Evolutionary conservation across 2,113 vertebrate species (phyloP), one percentile per base, ranked within the genome.

Genomic region (Ictalurus furcatus): DNA sequence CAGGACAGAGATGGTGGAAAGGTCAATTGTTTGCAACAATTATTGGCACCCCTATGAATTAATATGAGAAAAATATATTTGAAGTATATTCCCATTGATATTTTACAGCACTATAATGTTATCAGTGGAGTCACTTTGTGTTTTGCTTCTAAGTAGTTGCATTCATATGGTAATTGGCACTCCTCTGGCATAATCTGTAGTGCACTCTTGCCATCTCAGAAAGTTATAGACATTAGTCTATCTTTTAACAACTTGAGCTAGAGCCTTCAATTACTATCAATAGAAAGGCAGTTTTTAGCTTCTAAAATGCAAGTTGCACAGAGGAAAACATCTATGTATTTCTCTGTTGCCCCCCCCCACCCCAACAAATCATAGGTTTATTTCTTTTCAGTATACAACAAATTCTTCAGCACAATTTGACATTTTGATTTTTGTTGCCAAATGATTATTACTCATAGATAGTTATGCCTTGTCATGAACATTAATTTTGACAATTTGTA

Each of bases 141-240:
- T 82, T 80, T 52, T 28, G 58, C 58, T 48, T 79, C 58, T 34
- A 44, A 81, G 48, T 82, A 65, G 28, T 23, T 82, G 34, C 86
- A 54, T 88, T 88, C 78, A 58, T 76, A 85, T 80, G 84, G 34
- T 89, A 89, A 89, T 85, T 86, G 84, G 25, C 74, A 71, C 74
- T 61, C 74, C 67, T 71, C 48, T 52, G 19, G 61, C 63, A 85
- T 65, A 78, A 85, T 23, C 63, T 84, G 44, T 48, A 80, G 16
- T 40, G 61, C 44, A 19, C 83, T 67, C 67, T 30, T 67, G 25
- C 79, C 69, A 54, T 78, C 81, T 48, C 76, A 81, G 19, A 52
- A 52, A 81, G 61, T 28, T 40, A 1, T 11, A 58, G 61, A 58
- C 74, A 40, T 80, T 58, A 52, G 59, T 40, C 44, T 52, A 3